These are phyloP conservation scores for Aleiodes leptofemur DNA, from an alignment of 2,888 invertebrate species.

Conservation along the genomic window DNA sequence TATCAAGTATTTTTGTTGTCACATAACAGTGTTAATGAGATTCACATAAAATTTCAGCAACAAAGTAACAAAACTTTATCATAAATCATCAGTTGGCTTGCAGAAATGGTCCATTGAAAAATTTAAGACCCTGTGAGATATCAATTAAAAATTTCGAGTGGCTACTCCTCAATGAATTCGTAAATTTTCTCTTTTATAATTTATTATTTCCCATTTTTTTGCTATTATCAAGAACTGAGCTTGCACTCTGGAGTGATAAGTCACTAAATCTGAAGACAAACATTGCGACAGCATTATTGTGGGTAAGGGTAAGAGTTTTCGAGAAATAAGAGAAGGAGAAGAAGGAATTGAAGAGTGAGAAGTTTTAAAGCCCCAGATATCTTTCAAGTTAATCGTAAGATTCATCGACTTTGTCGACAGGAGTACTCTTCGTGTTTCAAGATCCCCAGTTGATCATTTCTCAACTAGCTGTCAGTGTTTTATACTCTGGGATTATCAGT, in stretches of 20 bases:
- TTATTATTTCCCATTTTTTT: no score
- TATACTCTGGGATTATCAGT: conserved; percentile 2
- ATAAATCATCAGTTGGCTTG: neutral
- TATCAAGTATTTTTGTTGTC: no score
- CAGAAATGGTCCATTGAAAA: neutral
- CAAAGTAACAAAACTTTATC: neutral
- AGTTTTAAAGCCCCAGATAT: conserved; percentile 28
- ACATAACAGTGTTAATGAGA: no score
- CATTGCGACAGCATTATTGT: conserved; percentile 48
- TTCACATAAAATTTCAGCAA: no score
- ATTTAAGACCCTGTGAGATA: neutral
- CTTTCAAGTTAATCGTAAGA: conserved; percentile 26
- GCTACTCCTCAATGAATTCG: no score
- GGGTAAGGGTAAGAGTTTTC: conserved; percentile 17
- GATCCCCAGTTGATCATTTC: conserved; percentile 28
- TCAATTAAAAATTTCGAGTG: no score
- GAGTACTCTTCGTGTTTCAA: conserved; percentile 15
- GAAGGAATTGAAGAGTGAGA: neutral
- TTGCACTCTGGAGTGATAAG: conserved; percentile 50
- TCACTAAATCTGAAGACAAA: conserved; percentile 55
- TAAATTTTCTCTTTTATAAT: neutral
- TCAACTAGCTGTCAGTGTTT: conserved; percentile 20
- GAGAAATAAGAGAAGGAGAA: conserved; percentile 28
- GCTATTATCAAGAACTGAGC: neutral
- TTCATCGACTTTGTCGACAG: conserved; percentile 47